phyloP scores from a whole-genome alignment of 2,888 invertebrate genomes.

The Entomobrya proxima region DNA sequence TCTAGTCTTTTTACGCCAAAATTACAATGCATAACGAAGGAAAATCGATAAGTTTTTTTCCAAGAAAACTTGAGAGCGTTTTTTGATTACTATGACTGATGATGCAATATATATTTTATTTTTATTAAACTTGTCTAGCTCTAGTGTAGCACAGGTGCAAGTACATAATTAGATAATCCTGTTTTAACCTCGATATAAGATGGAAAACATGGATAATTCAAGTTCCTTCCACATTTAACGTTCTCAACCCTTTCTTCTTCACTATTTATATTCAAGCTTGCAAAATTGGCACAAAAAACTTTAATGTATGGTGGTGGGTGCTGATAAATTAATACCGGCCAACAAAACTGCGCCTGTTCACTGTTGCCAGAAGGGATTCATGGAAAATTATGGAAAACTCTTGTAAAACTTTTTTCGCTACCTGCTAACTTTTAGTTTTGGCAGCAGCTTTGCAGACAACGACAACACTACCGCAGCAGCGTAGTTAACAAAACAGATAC shows the following conservation, averaged over 20 bases:
- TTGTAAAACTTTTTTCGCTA: conserved; percentile 9
- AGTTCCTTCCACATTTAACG: conserved; percentile 17
- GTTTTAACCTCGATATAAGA: conserved; percentile 34
- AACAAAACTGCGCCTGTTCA: neutral
- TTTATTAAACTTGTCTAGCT: neutral
- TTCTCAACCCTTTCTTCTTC: neutral
- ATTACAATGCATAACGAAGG: conserved; percentile 21
- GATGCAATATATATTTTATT: conserved; percentile 9
- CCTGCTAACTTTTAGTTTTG: too few relatives aligned
- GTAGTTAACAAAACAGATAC: neutral
- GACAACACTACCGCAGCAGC: neutral
- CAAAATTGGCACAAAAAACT: neutral
- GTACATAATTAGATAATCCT: conserved; percentile 20
- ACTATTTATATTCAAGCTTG: neutral
- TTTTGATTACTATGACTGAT: neutral
- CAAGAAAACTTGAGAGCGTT: neutral
- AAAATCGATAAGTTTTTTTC: conserved; percentile 23
- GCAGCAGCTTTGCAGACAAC: neutral
- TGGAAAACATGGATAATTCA: conserved; percentile 33
- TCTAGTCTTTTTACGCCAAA: neutral
- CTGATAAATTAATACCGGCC: neutral
- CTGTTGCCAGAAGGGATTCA: conserved; percentile 9
- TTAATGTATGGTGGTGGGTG: neutral
- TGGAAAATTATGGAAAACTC: conserved; percentile 34
- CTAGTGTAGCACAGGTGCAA: neutral